Evolutionary conservation across 2,113 vertebrate species (phyloP), one percentile per base, ranked within the genome.

Genomic region (Takifugu bimaculatus): DNA sequence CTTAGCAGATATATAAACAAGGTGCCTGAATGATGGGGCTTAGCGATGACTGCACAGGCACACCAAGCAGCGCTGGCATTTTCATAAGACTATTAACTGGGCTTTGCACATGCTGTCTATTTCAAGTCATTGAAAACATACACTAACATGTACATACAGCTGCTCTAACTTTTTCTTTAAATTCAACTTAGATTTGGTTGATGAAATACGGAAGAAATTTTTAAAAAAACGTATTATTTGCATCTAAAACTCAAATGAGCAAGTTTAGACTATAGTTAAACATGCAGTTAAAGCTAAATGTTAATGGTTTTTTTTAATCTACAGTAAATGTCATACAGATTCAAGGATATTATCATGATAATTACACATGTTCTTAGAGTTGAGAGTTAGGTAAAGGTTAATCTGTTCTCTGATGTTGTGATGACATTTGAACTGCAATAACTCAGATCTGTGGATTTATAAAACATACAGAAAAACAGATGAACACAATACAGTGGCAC

Each of bases 401-500:
- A 89, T 88, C 42, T 82, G 89, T 88, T 89, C 90, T 73, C 78
- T 60, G 56, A 66, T 80, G 85, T 62, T 83, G 65, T 75, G 60
- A 60, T 88, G 85, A 81, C 85, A 90, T 90, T 90, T 7, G 69
- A 79, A 75, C 3, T 59, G 20, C 64, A 66, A 70, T 60, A 13
- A 64, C 47, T 65, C 59, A 57, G 35, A 39, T 10, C 35, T 39
- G 35, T 35, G 5, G 11, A 39, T 39, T 7, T 39, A 11, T 10
- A 39, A 39, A 39, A 10, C 35, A 39, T 39, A 11, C 35, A 39
- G 7, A 6, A 39, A 9, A 2, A 39, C 7, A 1, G 35, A 39
- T 39, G 35, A 6, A 39, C 35, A 39, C 35, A 39, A 39, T 11
- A 39, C 35, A 39, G 35, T 11, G 9, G 32, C 32, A 35, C 32